Evolutionary conservation across 30 jellyfish, hydroid and myxozoan species (phyloP).

Genomic region (Pelagia noctiluca): DNA sequence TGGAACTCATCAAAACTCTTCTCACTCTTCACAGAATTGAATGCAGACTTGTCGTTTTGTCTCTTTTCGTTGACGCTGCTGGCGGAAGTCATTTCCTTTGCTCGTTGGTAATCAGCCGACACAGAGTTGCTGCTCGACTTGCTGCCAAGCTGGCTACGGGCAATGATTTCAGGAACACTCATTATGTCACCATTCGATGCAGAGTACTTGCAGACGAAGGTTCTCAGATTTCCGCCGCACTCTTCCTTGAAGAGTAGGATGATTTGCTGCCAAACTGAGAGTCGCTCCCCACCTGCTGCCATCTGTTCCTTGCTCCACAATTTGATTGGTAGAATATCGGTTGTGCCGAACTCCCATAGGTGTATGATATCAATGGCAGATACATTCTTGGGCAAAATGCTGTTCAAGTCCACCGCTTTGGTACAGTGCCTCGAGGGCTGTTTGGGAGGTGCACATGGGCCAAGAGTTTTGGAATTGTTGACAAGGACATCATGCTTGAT

Average conservation of each 20-base stretch:
- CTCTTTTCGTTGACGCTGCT: no score
- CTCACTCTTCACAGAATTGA: no score
- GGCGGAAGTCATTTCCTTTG: constrained; percentile 12
- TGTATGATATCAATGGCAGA: constrained; percentile 80
- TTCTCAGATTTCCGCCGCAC: constrained; percentile 68
- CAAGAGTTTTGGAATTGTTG: no score
- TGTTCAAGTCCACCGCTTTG: constrained; percentile 9
- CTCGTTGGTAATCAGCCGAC: neutral
- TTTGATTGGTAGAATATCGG: constrained; percentile 82
- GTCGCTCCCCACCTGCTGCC: constrained; percentile 57
- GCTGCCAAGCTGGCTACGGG: constrained; percentile 31
- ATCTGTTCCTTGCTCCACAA: constrained; percentile 67
- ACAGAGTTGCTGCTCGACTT: constrained; percentile 3
- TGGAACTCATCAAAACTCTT: neutral
- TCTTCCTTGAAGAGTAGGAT: constrained; percentile 48
- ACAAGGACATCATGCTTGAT: no score
- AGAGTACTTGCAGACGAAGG: constrained; percentile 72
- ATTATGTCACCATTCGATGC: constrained; percentile 62
- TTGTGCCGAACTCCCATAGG: constrained; percentile 91
- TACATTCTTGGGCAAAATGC: constrained; percentile 30
- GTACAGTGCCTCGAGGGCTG: neutral
- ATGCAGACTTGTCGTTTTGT: no score
- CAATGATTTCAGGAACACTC: constrained; percentile 62
- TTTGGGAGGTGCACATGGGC: no score
- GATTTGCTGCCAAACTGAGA: constrained; percentile 73